Evolutionary conservation across 2,888 invertebrate genomes (phyloP).

Genomic region (Acheta domesticus): DNA sequence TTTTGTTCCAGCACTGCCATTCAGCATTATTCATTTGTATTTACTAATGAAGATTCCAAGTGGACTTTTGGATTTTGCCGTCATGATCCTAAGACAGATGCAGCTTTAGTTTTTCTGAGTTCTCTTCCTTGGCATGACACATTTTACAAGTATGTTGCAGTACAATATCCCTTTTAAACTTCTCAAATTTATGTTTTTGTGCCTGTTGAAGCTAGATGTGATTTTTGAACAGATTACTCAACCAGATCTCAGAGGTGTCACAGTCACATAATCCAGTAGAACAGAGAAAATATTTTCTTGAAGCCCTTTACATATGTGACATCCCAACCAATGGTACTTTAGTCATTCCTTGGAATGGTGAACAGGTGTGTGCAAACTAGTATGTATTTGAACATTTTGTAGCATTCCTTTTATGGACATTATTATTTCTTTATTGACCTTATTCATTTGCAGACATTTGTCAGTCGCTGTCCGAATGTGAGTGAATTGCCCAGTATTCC

Average conservation of each 20-base stretch:
- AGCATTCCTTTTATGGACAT: too few relatives aligned
- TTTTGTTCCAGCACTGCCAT: conserved; percentile 64
- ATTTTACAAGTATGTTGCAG: conserved; percentile 74
- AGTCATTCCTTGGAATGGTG: background rate
- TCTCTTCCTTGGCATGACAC: conserved; percentile 95
- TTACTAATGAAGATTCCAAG: conserved; percentile 91
- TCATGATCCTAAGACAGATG: conserved; percentile 84
- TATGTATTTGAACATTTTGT: too few relatives aligned
- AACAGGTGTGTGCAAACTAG: too few relatives aligned
- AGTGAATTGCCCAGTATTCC: conserved; percentile 90
- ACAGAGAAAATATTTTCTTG: background rate
- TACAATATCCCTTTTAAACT: background rate
- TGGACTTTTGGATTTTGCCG: conserved; percentile 98
- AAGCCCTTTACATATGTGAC: background rate
- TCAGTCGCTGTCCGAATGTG: conserved; percentile 72
- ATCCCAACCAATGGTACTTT: background rate
- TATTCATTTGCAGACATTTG: conserved; percentile 66
- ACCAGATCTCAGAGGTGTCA: background rate
- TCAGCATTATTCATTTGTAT: conserved; percentile 94
- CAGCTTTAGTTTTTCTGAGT: conserved; percentile 79
- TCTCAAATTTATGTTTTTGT: background rate
- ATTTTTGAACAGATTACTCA: conserved; percentile 2
- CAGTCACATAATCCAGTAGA: background rate
- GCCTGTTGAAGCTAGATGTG: too few relatives aligned
- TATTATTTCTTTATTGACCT: background rate